Evolutionary conservation across 2,113 vertebrate genomes (phyloP).

Genomic region (Felis chaus): DNA sequence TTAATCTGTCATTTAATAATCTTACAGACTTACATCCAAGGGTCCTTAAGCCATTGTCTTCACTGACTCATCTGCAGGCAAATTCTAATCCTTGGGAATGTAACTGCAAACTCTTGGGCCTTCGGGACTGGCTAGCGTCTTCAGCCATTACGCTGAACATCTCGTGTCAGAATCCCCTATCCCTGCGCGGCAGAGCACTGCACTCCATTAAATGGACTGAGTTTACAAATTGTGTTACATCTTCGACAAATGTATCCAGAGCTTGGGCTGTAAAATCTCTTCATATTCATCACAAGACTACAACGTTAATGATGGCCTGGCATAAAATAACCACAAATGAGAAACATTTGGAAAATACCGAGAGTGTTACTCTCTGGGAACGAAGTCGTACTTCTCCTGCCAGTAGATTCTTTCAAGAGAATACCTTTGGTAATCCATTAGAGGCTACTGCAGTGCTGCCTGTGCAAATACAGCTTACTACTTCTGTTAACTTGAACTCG

Average conservation of each 20-base stretch:
- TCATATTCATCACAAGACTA: slow-evolving; percentile 4
- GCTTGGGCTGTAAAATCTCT: slow-evolving; percentile 4
- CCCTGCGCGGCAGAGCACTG: slow-evolving; percentile 81
- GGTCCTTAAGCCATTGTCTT: slow-evolving; percentile 84
- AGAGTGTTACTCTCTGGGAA: slow-evolving; percentile 66
- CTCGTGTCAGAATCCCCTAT: slow-evolving; percentile 79
- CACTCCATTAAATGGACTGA: slow-evolving; percentile 72
- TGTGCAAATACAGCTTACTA: slow-evolving; percentile 73
- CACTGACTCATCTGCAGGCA: slow-evolving; percentile 84
- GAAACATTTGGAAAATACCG: slow-evolving; percentile 53
- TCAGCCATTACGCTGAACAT: slow-evolving; percentile 83
- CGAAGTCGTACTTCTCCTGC: slow-evolving; percentile 55
- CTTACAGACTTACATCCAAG: slow-evolving; percentile 85
- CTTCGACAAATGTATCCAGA: slow-evolving; percentile 57
- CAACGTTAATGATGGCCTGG: slow-evolving; percentile 80
- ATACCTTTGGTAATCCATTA: slow-evolving; percentile 63
- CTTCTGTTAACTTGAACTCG: slow-evolving; percentile 78
- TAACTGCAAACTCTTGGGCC: slow-evolving; percentile 81
- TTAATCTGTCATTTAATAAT: slow-evolving; percentile 88
- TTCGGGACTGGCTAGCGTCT: slow-evolving; percentile 82
- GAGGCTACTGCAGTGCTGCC: slow-evolving; percentile 59
- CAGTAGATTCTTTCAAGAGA: slow-evolving; percentile 60
- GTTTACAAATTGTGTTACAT: slow-evolving; percentile 77
- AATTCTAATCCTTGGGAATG: slow-evolving; percentile 87
- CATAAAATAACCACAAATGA: slow-evolving; percentile 63